Conservation (phyloP, 1,140 invertebrate species). For the Bombus pascuorum region DNA sequence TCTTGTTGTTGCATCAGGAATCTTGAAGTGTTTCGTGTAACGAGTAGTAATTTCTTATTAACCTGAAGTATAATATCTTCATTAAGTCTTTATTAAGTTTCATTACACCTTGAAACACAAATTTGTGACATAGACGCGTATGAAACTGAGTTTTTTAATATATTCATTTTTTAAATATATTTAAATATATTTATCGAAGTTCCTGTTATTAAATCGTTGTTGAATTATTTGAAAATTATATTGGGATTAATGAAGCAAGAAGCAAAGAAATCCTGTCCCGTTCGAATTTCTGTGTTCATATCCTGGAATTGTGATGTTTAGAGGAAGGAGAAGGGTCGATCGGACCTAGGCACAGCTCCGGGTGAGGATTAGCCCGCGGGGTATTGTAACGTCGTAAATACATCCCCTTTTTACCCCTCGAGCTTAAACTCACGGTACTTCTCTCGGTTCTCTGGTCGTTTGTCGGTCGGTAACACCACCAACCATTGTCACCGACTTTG, state of each 20-base stretch:
- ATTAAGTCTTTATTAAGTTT: neutral
- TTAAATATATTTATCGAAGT: neutral
- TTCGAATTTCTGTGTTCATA: conserved; percentile 50
- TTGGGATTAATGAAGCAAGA: neutral
- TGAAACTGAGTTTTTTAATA: neutral
- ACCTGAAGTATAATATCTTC: neutral
- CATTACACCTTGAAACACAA: neutral
- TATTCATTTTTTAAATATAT: too few relatives aligned
- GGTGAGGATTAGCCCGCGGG: conserved; percentile 81
- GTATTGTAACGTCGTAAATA: conserved; percentile 83
- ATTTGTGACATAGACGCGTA: neutral
- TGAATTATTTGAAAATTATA: too few relatives aligned
- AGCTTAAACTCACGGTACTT: conserved; percentile 62
- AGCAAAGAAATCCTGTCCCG: neutral
- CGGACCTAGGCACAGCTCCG: conserved; percentile 66
- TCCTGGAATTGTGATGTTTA: conserved; percentile 68
- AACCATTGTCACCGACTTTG: conserved; percentile 67
- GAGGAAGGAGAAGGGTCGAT: conserved; percentile 71
- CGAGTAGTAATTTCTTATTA: neutral
- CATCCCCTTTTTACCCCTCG: conserved; percentile 70
- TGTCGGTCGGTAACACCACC: conserved; percentile 70
- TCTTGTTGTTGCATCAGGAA: neutral
- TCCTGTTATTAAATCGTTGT: neutral
- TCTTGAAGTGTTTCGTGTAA: neutral
- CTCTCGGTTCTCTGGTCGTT: conserved; percentile 26